Base-by-base conservation (phyloP, 2,113 vertebrate species). In the Lamprologus speciosus region DNA sequence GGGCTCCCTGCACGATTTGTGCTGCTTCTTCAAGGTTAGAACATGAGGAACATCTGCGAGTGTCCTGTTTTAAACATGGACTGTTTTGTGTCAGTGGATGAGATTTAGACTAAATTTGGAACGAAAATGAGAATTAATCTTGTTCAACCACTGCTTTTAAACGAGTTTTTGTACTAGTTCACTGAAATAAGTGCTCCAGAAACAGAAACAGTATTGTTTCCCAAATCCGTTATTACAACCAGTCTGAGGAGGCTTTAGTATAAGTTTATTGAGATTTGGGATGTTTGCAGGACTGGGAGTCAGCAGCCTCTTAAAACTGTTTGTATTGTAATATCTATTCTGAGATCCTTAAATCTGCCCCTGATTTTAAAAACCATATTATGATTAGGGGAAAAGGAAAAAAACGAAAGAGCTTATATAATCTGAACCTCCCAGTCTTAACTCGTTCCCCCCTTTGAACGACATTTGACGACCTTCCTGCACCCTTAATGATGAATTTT, bases 1-100 rank as follows among this genome's bases (percentile, higher is more conserved):
- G 94, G 98, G 97, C 92, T 97, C 98, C 81, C 96, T 99, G 33
- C 97, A 98, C 37, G 98, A 99, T 89, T 95, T 98, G 85, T 99
- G 99, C 96, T 97, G 96, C 95, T 99, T 98, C 95, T 99, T 99
- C 90, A 99, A 99, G 98, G 99, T 99, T 80, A 21, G 60, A 37
- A 51, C 5, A 5, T 9, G 9, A 60, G 26, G 11, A n/a, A 5
- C 8, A 33, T 35, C 2, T 51, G 40, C 4, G 1, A 14, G 50
- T 10, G 0, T 3, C 21, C 5, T 8, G 16, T 78, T 50, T 50
- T 28, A 3, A 19, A 75, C 8, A 19, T 50, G 23, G 19, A 6
- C 7, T 28, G 7, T 17, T 28, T 84, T 45, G 12, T 16, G 3
- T 45, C 47, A 31, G 68, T 16, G 21, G 57, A n/a, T 23, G 81